phyloP scores from a whole-genome alignment of 1,140 invertebrate species.

The Acyrthosiphon pisum region DNA sequence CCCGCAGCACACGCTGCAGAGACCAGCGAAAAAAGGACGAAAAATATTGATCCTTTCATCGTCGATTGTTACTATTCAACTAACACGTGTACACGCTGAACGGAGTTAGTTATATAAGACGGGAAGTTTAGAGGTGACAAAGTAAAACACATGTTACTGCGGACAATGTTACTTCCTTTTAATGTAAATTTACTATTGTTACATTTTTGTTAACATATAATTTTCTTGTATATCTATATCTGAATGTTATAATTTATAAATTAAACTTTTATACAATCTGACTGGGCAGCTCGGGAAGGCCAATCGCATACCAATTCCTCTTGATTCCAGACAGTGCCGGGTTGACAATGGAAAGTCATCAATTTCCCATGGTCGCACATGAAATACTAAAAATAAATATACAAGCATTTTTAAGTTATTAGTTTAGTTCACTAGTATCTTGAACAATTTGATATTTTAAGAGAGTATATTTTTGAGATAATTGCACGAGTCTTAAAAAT shows the following conservation, averaged over 20 bases:
- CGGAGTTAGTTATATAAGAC: conserved; percentile 11
- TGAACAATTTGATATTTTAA: too few species aligned
- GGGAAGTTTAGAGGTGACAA: conserved; percentile 13
- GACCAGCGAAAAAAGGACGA: not conserved
- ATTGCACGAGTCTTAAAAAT: too few species aligned
- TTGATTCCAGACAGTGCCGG: conserved; percentile 77
- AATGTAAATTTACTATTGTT: conserved; percentile 40
- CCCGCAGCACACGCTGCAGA: not conserved
- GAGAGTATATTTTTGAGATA: too few species aligned
- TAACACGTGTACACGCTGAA: not conserved
- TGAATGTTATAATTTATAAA: conserved; percentile 18
- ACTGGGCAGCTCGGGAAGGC: conserved; percentile 67
- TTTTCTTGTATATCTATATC: not conserved
- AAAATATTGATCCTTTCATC: not conserved
- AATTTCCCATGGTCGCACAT: conserved; percentile 78
- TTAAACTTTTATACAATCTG: conserved; percentile 35
- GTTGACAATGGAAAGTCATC: conserved; percentile 74
- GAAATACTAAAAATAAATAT: conserved; percentile 72
- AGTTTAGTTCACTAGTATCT: not conserved
- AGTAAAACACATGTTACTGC: conserved; percentile 23
- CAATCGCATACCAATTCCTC: conserved; percentile 77
- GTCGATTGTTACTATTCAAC: not conserved
- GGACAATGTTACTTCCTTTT: conserved; percentile 35
- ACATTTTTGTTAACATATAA: conserved; percentile 7
- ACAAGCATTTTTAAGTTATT: not conserved